Base-by-base conservation (phyloP, 2,888 invertebrate genomes). In the Conops quadrifasciatus region DNA sequence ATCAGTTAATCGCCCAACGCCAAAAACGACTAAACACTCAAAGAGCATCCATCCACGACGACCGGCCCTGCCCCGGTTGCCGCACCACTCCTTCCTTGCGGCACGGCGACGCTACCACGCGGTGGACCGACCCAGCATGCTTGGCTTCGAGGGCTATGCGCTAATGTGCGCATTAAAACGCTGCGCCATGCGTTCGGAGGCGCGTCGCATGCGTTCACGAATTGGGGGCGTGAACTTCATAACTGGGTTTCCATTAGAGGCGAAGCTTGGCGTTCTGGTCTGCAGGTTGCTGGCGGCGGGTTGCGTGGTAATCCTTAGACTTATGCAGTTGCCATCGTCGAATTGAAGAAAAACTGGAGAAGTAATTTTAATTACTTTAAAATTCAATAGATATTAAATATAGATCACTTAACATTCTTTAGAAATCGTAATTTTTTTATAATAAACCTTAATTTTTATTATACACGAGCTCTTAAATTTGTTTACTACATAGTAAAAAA, bases 201-300 rank as follows among this genome's bases (percentile, higher is more conserved):
- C 56, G 62, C 71, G 65, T 53, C 63, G 63, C 60, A 72, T 74
- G 70, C 71, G 74, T 72, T 72, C 75, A 76, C 76, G 75, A 76
- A 75, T 76, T 75, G 74, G 75, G 77, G 79, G 79, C 79, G 79
- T 76, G 71, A 72, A 78, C 77, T 75, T 75, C 74, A 78, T 78
- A 79, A 78, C 78, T 76, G 78, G 78, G 75, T 74, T 77, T 79
- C 76, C 67, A 67, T 67, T 59, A 60, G 21, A 67, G 51, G n/a
- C n/a, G n/a, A n/a, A n/a, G n/a, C n/a, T n/a, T n/a, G n/a, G n/a
- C n/a, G n/a, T 21, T 3, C 1, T 43, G n/a, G 28, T 49, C 47
- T 56, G 56, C 26, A 56, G 56, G 56, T 56, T 56, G 26, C 26
- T 15, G 26, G 15, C 2, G 2, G 9, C 26, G 26, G 24, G 19